A percentile compares a stretch with the other conserved stretches of the same genome.
These are phyloP conservation scores for Caracal caracal DNA, from an alignment of 2,113 vertebrate genomes.

Conservation along the genomic window DNA sequence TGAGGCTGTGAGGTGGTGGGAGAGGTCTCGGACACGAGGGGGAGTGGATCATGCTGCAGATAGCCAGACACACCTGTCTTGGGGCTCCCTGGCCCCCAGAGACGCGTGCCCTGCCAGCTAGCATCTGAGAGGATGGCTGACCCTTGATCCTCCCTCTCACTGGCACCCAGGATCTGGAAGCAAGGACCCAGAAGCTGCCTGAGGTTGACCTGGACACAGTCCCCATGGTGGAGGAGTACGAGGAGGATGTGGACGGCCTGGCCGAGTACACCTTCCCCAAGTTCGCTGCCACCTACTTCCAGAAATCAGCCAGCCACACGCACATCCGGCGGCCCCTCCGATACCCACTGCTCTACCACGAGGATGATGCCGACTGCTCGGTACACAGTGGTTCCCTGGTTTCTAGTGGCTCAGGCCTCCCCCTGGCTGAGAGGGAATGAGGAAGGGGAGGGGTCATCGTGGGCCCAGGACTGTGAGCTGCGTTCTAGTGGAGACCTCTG, in stretches of 20 bases:
- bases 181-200: conserved; percentile 80
- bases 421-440: background rate
- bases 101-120: accelerated
- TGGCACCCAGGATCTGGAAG: conserved; percentile 89
- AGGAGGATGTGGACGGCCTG: conserved; percentile 88
- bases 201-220: conserved; percentile 93
- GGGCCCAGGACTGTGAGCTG: too few relatives aligned
- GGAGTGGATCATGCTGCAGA: background rate
- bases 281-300: conserved; percentile 96
- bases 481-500: background rate
- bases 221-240: conserved; percentile 85
- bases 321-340: conserved; percentile 89
- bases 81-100: background rate
- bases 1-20: accelerated
- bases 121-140: background rate
- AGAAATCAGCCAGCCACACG: conserved; percentile 90
- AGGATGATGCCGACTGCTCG: conserved; percentile 90
- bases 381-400: conserved; percentile 79
- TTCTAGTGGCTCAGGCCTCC: background rate
- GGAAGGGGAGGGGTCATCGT: accelerated
- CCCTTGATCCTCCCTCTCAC: background rate
- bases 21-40: background rate
- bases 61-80: background rate
- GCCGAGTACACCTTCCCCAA: conserved; percentile 94
- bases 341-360: conserved; percentile 94